Base-by-base conservation (phyloP, 53 echinoderm and acorn worm species). In the Holothuria leucospilota region DNA sequence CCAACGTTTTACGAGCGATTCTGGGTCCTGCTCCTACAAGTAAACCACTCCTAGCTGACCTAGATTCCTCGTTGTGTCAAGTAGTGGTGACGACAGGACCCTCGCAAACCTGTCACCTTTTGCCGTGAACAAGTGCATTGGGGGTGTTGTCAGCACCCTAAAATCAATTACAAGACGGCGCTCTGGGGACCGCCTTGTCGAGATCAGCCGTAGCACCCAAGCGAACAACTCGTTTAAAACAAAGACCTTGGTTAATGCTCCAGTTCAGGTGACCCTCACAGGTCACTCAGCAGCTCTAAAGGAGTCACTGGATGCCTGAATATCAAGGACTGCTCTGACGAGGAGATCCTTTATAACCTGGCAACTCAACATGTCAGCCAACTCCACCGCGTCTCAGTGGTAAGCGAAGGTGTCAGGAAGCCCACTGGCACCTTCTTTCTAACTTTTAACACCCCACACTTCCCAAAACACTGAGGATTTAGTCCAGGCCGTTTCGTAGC, bases 11-110 rank as follows among this genome's bases (percentile, higher is more conserved):
- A 18, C 63, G 29, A 82, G 63, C 30, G 82, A 82, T 39, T 82
- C 84, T 14, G 84, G 68, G 39, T 39, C 67, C 67, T 42, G 71
- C 71, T 71, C 71, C 71, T 25, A 71, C 71, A 49, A 49, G 39
- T 49, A 9, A 9, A 30, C 39, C 49, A 18, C 71, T 18, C 39
- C 71, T 6, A 71, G 0, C 71, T 71, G 71, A 28, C 49, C 29
- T 71, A 71, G 71, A 38, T 71, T 71, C 8, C 71, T 71, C 8
- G 71, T 71, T 38, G 26, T 71, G 49, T 30, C 71, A 5, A 71
- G 71, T 18, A 71, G 71, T 30, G 39, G 39, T 71, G 71, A 71
- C 29, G 71, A 71, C 18, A 1, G 0, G 29, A 30, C 71, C 71
- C 71, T 71, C 11, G 1, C 21, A 28, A 71, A 28, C 29, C 71